Base-by-base conservation (phyloP, 1,140 invertebrate genomes). In the Acyrthosiphon pisum region DNA sequence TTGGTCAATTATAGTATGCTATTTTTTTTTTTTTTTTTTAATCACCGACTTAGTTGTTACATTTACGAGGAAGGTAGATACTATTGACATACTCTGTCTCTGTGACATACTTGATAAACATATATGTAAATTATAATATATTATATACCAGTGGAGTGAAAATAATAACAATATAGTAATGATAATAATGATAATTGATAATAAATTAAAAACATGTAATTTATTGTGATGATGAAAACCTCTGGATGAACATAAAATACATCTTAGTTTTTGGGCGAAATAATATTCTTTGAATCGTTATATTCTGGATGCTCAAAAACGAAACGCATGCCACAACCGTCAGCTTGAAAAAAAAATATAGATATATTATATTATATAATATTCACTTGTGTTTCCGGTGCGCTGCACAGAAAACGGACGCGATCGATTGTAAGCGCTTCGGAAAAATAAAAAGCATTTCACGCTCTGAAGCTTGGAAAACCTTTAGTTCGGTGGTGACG, bases 381-480 rank as follows among this genome's bases (percentile, higher is more conserved):
- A 76, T 76, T 76, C 30, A 76, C 14, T 76, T n/a, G 60, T 76
- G n/a, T 76, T 76, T 76, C 18, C 18, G n/a, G 30, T 4, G 18
- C 6, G 37, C 35, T 37, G 37, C 81, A 83, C 6, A 23, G 37
- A 83, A 37, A 37, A 83, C 22, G 81, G 37, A 37, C 7, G 81
- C 81, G 81, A 83, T 83, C 81, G 81, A 83, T 83, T 83, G 81
- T 83, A 35, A 23, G 81, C 35, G 18, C 35, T 30, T 76, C 11
- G 4, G 44, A 86, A 86, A 84, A 84, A 84, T 26, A 44, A 86
- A 86, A 44, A 86, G 44, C n/a, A 46, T 86, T 86, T 86, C 30
- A 86, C 41, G 9, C 41, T 18, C 44, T 14, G 44, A 46, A 44
- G 44, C 41, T 46, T 18, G 84, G 11, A 8, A 26, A 41, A 41